Evolutionary conservation across 2,113 vertebrate species (phyloP).

Genomic region (Tachycineta bicolor): DNA sequence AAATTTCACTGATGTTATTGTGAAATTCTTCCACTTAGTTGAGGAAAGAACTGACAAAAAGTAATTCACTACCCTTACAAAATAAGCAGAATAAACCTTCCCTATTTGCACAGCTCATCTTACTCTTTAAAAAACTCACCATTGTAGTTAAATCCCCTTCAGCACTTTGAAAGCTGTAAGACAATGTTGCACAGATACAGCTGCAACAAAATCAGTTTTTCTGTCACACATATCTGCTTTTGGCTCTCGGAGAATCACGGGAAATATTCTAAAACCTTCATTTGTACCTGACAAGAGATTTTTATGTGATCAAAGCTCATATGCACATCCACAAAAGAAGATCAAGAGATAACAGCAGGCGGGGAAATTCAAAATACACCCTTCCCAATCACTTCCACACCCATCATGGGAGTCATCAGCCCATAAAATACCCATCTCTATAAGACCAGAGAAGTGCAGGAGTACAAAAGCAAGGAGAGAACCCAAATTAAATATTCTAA

Average conservation of each 20-base stretch:
- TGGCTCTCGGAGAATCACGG: not conserved
- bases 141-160: not conserved
- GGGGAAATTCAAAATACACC: not conserved
- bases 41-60: not conserved
- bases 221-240: not conserved
- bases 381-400: not conserved
- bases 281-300: not conserved
- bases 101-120: not conserved
- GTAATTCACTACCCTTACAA: not conserved
- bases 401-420: not conserved
- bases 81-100: not conserved
- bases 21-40: not conserved
- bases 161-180: not conserved
- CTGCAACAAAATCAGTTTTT: not conserved
- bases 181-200: not conserved
- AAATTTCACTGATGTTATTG: not conserved
- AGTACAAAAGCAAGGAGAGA: not conserved
- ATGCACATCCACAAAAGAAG: not conserved
- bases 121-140: not conserved
- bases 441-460: not conserved
- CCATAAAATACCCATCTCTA: not conserved
- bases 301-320: not conserved
- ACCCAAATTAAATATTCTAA: not conserved
- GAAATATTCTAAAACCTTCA: not conserved
- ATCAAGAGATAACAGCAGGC: accelerated